Evolutionary conservation across 2,888 invertebrate species (phyloP), one percentile per base, ranked within the genome.

Genomic region (Eupithecia exiguata): DNA sequence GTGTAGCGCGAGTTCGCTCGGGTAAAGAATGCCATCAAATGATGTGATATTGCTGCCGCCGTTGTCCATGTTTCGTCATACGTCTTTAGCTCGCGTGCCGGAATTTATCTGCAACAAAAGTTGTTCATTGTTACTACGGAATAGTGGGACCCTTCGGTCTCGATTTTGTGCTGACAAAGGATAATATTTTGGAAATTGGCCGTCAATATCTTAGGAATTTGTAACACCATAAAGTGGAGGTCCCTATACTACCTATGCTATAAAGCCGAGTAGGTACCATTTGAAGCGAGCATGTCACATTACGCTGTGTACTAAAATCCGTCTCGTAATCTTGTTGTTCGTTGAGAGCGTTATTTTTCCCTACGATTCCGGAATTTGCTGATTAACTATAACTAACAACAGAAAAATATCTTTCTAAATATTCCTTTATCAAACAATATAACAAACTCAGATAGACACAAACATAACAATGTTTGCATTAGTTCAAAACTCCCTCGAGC

Each of bases 41-140:
- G 84, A 93, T 92, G 87, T 92, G 92, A 89, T 92, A 91, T 88
- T 93, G 93, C 89, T 93, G 92, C 85, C 92, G 87, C 74, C 87
- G 88, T 81, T 90, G 83, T 84, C 93, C 93, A 93, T 93, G 91
- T 91, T 93, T 93, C 87, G 91, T 90, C 92, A 92, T 92, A 81
- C 91, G 92, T 85, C 74, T 83, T 87, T 79, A 83, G 76, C 76
- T 71, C 75, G 46, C 38, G 76, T 25, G 72, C 76, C 71, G 72
- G 75, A 69, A 63, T 49, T 46, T 81, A 87, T 84, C 93, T 93
- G 92, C 71, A 93, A 93, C 88, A 89, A 91, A 76, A 69, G n/a
- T 38, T 65, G 16, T 65, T 66, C 14, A 38, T 65, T 43, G 35
- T 66, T 66, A 66, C 21, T 2, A 21, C n/a, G 35, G 62, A 10